These are phyloP conservation scores for Alethe castanea DNA, from an alignment of 2,113 vertebrate genomes.

Conservation along the genomic window DNA sequence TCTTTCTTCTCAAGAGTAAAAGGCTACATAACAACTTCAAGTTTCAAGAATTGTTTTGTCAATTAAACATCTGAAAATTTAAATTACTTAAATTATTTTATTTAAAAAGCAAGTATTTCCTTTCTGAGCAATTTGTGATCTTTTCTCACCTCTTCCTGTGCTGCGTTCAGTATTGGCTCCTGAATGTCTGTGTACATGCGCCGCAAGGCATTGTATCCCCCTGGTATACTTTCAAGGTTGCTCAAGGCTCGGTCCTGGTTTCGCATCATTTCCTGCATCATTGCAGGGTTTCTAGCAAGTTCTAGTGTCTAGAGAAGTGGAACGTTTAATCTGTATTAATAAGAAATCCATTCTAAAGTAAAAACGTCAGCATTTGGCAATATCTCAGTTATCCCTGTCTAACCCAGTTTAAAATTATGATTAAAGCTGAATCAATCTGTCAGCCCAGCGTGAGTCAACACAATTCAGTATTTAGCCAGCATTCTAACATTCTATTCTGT, in stretches of 20 bases:
- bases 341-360: constrained; percentile 39
- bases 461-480: neutral
- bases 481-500: neutral
- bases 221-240: constrained; percentile 83
- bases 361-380: neutral
- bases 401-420: neutral
- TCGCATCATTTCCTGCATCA: constrained; percentile 88
- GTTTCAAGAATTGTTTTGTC: neutral
- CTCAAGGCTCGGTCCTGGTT: constrained; percentile 83
- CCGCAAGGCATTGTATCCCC: constrained; percentile 81
- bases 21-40: neutral
- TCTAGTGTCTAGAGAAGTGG: constrained; percentile 76
- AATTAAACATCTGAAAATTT: neutral
- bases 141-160: constrained; percentile 78
- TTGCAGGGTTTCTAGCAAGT: constrained; percentile 83
- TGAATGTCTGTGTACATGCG: constrained; percentile 84
- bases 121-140: neutral
- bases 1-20: neutral
- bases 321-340: constrained; percentile 35
- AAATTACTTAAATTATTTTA: neutral
- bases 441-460: neutral
- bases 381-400: neutral
- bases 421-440: neutral
- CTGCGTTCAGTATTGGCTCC: constrained; percentile 81
- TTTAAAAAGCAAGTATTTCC: neutral